Evolutionary conservation across 1,140 invertebrate genomes (phyloP).

Genomic region (Lysiphlebus fabarum): DNA sequence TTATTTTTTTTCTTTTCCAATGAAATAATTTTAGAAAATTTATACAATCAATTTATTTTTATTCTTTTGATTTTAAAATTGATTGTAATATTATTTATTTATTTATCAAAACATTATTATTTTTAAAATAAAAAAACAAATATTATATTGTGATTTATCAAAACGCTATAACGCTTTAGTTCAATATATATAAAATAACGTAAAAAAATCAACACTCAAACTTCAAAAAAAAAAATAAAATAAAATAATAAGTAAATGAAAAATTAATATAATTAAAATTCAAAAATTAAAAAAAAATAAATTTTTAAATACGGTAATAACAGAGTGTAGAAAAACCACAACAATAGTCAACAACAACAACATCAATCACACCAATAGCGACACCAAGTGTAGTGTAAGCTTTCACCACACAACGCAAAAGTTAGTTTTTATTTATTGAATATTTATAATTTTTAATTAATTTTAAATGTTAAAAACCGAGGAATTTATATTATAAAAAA

Average conservation of each 20-base stretch:
- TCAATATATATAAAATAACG: constrained; percentile 7
- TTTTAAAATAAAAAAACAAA: background rate
- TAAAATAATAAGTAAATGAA: too few species aligned
- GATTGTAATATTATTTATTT: background rate
- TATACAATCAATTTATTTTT: background rate
- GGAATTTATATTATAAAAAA: constrained; percentile 5
- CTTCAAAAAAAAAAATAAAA: constrained; percentile 22
- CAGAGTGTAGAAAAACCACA: constrained; percentile 24
- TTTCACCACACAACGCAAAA: constrained; percentile 53
- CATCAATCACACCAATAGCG: constrained; percentile 49
- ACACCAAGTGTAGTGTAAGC: constrained; percentile 57
- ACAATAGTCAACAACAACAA: constrained; percentile 41
- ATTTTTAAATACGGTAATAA: constrained; percentile 21
- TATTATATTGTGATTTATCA: background rate
- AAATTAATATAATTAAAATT: constrained; percentile 33
- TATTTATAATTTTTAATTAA: too few species aligned
- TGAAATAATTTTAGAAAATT: background rate
- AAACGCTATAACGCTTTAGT: constrained; percentile 10
- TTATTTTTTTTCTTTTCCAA: background rate
- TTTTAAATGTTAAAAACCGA: too few species aligned
- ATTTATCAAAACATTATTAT: background rate
- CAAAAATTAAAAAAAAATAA: constrained; percentile 45
- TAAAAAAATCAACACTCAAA: constrained; percentile 33
- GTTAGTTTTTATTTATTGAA: constrained; percentile 30
- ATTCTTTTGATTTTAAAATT: background rate